phyloP scores from a whole-genome alignment of 2,888 invertebrate genomes.

The Phaedon cochleariae region DNA sequence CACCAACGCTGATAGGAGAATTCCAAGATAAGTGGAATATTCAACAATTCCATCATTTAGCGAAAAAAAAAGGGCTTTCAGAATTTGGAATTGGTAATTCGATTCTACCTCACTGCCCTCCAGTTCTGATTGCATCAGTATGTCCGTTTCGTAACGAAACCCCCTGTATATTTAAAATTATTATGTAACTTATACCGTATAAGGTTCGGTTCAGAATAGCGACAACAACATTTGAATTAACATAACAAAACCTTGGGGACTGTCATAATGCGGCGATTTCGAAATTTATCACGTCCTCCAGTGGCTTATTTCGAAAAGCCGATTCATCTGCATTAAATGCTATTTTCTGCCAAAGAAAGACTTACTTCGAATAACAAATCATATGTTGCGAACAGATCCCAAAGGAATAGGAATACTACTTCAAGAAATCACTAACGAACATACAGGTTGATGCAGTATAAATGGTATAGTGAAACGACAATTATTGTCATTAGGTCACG shows the following conservation, averaged over 20 bases:
- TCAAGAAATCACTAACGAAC: background rate
- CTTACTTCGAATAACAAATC: background rate
- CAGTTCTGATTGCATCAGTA: no score
- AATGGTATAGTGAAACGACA: no score
- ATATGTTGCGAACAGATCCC: background rate
- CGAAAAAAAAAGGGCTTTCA: no score
- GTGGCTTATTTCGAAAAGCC: background rate
- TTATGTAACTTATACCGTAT: constrained; percentile 3
- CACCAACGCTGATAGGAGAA: no score
- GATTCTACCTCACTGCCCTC: no score
- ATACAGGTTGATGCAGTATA: no score
- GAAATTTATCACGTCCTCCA: constrained; percentile 35
- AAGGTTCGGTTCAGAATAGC: background rate
- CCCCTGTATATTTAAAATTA: no score
- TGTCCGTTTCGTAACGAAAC: no score
- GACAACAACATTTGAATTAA: constrained; percentile 1
- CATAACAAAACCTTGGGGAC: constrained; percentile 8
- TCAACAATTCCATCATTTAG: no score
- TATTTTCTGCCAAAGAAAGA: background rate
- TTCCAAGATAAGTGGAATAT: no score
- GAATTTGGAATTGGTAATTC: no score
- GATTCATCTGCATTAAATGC: background rate
- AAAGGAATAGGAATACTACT: background rate
- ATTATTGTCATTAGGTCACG: no score
- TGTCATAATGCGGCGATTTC: constrained; percentile 32